Conservation (phyloP, 2,888 invertebrate genomes). For the Agrotis exclamationis region DNA sequence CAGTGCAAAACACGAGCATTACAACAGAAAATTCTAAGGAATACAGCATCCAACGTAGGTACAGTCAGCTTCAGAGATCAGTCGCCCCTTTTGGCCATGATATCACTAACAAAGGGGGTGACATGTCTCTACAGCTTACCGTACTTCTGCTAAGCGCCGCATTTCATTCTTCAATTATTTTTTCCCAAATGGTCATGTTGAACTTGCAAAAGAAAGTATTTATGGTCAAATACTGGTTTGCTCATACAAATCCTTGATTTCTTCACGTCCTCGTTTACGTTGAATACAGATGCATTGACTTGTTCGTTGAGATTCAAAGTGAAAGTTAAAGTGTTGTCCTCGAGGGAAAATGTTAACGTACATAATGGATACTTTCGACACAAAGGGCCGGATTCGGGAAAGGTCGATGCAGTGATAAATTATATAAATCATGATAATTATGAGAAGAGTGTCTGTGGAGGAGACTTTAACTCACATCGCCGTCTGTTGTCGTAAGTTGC, state of each 20-base stretch:
- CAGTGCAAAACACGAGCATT: no score
- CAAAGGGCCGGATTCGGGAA: background rate
- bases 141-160: background rate
- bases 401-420: constrained; percentile 17
- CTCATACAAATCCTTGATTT: constrained; percentile 23
- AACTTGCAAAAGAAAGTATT: background rate
- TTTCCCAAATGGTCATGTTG: background rate
- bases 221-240: background rate
- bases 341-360: constrained; percentile 25
- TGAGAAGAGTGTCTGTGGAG: no score
- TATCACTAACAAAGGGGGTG: no score
- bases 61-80: no score
- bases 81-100: no score
- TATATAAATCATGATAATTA: background rate
- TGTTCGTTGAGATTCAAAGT: constrained; percentile 33
- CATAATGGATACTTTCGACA: constrained; percentile 12
- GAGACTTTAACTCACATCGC: constrained; percentile 2
- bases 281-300: constrained; percentile 33
- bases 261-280: constrained; percentile 6
- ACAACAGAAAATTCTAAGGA: no score
- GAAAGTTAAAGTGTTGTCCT: constrained; percentile 35
- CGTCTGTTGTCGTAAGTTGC: no score
- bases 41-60: no score
- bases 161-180: background rate
- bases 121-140: no score